phyloP scores from a whole-genome alignment of 2,797 vertebrate species.

The Potorous gilbertii region DNA sequence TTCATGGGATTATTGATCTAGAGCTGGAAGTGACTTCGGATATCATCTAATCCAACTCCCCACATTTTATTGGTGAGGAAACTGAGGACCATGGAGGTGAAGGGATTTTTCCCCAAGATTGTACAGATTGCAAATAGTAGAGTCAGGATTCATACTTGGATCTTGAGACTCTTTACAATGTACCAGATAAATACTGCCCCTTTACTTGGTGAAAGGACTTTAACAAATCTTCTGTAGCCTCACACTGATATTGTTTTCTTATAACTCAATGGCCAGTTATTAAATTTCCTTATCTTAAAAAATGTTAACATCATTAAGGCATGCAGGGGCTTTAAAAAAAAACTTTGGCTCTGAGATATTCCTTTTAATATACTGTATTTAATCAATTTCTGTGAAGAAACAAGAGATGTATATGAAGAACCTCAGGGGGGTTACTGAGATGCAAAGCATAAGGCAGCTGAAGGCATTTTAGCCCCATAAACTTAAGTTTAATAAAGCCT shows the following conservation, averaged over 20 bases:
- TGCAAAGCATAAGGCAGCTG: background rate
- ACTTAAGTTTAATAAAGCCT: background rate
- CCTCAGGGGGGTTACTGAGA: background rate
- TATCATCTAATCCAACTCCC: background rate
- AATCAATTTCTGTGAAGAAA: background rate
- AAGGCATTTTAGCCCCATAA: background rate
- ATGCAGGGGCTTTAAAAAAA: background rate
- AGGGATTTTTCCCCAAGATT: background rate
- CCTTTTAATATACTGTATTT: background rate
- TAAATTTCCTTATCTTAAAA: constrained; percentile 14
- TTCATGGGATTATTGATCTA: background rate
- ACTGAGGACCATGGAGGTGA: background rate
- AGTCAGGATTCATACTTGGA: background rate
- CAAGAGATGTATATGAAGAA: constrained; percentile 10
- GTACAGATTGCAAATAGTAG: background rate
- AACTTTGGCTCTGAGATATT: background rate
- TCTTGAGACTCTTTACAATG: background rate
- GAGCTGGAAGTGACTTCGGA: background rate
- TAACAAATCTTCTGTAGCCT: background rate
- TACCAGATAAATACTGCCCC: background rate
- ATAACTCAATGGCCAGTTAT: background rate
- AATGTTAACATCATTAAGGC: background rate
- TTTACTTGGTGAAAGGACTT: background rate
- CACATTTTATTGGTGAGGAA: background rate
- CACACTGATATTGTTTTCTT: background rate